These are phyloP conservation scores for Sterrhoptilus dennistouni DNA, from an alignment of 2,113 vertebrate genomes.

Conservation along the genomic window DNA sequence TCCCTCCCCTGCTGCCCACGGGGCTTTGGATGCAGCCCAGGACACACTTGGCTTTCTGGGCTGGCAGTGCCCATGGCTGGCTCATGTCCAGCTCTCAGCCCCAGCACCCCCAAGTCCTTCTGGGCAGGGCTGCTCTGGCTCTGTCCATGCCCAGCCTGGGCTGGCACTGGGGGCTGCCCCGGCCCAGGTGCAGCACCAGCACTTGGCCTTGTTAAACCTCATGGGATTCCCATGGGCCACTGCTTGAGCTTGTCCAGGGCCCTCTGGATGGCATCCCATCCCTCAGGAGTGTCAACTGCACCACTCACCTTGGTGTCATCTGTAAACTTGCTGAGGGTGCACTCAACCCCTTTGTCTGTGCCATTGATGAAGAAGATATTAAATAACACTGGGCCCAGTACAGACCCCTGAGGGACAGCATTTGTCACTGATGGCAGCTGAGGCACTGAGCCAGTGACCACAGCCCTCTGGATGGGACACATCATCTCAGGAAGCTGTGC, in stretches of 20 bases:
- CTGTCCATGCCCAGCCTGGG: too few relatives aligned
- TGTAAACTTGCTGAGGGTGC: background rate
- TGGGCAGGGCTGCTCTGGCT: too few relatives aligned
- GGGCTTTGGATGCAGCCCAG: background rate
- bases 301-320: background rate
- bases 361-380: background rate
- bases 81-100: too few relatives aligned
- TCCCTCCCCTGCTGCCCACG: background rate
- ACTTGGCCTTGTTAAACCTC: too few relatives aligned
- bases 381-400: background rate
- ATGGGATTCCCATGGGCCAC: too few relatives aligned
- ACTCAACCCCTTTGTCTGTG: rapidly evolving
- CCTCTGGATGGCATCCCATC: background rate
- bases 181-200: too few relatives aligned
- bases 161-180: too few relatives aligned
- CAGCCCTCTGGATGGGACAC: background rate
- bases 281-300: background rate
- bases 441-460: background rate
- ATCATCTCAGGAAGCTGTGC: background rate
- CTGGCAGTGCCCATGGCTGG: background rate
- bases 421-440: background rate
- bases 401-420: background rate
- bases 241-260: too few relatives aligned
- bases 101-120: too few relatives aligned
- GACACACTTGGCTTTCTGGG: background rate